Evolutionary conservation across 2,113 vertebrate species (phyloP).

Genomic region (Ptychochromis oligacanthus): DNA sequence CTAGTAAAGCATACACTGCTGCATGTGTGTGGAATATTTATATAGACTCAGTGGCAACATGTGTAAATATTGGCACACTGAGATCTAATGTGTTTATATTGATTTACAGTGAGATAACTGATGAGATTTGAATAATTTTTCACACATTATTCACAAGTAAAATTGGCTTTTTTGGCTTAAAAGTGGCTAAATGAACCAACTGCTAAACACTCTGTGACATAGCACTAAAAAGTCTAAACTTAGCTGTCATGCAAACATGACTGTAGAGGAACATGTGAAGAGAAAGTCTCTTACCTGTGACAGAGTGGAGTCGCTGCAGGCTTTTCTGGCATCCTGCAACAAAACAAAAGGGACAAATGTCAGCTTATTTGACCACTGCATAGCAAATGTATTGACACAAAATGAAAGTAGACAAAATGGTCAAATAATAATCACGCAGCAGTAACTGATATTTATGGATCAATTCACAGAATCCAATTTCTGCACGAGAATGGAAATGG

Average conservation of each 20-base stretch:
- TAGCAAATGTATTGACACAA: neutral
- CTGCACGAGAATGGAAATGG: neutral
- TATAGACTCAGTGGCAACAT: neutral
- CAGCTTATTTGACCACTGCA: neutral
- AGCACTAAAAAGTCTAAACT: neutral
- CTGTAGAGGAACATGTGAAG: neutral
- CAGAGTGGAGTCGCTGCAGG: conserved; percentile 94
- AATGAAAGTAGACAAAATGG: neutral
- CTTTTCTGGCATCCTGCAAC: conserved; percentile 96
- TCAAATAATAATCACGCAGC: conserved; percentile 3
- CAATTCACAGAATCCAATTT: neutral
- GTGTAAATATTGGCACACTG: neutral
- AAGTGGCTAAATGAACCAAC: neutral
- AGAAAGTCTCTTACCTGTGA: conserved; percentile 85
- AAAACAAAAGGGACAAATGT: conserved; percentile 16
- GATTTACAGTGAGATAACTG: neutral
- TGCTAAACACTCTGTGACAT: neutral
- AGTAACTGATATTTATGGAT: conserved; percentile 8
- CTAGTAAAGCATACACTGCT: neutral
- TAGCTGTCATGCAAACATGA: neutral
- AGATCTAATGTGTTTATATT: neutral
- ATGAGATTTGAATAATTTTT: neutral
- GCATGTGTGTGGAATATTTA: neutral
- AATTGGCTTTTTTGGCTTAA: neutral
- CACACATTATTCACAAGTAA: neutral